A percentile compares a stretch with the other conserved stretches of the same genome.
Evolutionary conservation across 1,140 invertebrate genomes (phyloP).

Genomic region (Venustaconcha ellipsiformis): DNA sequence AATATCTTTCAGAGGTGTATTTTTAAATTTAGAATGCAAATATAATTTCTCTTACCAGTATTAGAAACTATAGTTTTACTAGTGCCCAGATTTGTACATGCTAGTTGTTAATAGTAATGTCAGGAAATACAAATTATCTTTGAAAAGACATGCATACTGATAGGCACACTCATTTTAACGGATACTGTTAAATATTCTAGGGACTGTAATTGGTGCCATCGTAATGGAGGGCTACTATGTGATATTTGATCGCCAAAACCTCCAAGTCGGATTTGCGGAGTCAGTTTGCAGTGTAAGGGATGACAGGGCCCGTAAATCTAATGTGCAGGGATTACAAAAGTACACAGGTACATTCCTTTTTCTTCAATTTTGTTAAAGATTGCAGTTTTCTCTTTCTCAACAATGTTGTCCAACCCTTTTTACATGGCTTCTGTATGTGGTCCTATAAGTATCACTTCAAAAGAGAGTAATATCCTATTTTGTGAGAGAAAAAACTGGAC

Average conservation of each 20-base stretch:
- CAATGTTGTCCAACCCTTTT: neutral
- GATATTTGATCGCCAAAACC: constrained; percentile 61
- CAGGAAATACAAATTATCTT: neutral
- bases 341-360: constrained; percentile 32
- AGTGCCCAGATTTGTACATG: neutral
- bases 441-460: too few relatives aligned
- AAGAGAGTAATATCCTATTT: too few relatives aligned
- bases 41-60: too few relatives aligned
- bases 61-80: neutral
- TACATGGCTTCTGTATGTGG: neutral
- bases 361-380: too few relatives aligned
- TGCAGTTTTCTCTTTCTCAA: too few relatives aligned
- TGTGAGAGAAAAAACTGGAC: too few relatives aligned
- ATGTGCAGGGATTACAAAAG: constrained; percentile 33
- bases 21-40: too few relatives aligned
- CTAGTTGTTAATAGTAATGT: neutral
- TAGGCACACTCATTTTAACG: neutral
- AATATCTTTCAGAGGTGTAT: too few relatives aligned
- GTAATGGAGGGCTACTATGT: constrained; percentile 67
- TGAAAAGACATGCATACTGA: neutral
- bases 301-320: constrained; percentile 21
- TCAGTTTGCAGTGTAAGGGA: constrained; percentile 49
- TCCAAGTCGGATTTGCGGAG: constrained; percentile 58
- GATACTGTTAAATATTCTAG: constrained; percentile 33
- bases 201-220: constrained; percentile 63